Evolutionary conservation across 1,140 invertebrate genomes (phyloP).

Genomic region (Hirudo medicinalis): DNA sequence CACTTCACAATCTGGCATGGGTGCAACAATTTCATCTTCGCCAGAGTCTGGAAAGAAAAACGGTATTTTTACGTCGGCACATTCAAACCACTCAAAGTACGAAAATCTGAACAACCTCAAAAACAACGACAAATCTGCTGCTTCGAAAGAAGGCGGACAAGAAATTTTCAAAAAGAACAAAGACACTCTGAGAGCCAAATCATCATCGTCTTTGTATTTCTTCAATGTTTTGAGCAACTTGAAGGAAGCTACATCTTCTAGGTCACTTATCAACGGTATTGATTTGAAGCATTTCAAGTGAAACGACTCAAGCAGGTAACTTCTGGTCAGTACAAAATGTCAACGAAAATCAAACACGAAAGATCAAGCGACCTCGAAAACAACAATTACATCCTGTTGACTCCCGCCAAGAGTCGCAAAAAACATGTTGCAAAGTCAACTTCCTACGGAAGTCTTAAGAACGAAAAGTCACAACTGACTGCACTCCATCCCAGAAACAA

Average conservation of each 20-base stretch:
- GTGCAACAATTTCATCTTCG: no score
- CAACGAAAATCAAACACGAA: not conserved
- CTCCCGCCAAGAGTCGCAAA: not conserved
- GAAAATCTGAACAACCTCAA: no score
- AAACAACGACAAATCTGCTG: no score
- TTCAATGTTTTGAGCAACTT: constrained; percentile 6
- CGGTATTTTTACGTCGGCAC: no score
- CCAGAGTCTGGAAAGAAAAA: no score
- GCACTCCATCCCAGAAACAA: no score
- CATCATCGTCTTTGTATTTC: constrained; percentile 4
- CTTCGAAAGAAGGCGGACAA: no score
- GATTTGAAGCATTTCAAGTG: constrained; percentile 9
- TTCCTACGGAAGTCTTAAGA: not conserved
- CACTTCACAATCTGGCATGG: no score
- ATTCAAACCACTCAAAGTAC: no score
- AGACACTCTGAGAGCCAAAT: not conserved
- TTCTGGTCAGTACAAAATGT: constrained; percentile 4
- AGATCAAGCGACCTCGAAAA: constrained; percentile 4
- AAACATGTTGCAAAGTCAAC: constrained; percentile 2
- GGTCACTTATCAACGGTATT: not conserved
- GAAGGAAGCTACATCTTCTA: constrained; percentile 1
- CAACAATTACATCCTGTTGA: constrained; percentile 3
- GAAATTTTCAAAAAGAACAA: constrained; percentile 7
- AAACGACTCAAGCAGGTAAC: not conserved
- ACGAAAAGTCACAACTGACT: no score